phyloP scores from a whole-genome alignment of 2,113 vertebrate species.

The Strigops habroptila region DNA sequence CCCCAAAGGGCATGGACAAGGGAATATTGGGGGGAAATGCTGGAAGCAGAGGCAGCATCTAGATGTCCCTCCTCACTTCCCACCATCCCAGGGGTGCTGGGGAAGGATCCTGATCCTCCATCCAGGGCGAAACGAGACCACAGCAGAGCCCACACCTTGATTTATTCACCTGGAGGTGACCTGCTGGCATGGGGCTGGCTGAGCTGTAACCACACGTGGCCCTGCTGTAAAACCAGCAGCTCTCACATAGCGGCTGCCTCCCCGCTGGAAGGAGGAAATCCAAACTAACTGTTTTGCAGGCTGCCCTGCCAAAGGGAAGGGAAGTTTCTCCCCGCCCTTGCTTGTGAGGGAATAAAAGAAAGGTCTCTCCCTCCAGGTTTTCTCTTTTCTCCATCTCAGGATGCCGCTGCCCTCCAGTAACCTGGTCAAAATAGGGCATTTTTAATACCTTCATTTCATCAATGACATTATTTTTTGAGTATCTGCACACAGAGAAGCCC shows the following conservation, averaged over 20 bases:
- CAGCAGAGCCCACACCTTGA: background rate
- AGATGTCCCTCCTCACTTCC: fast-evolving
- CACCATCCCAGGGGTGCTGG: fast-evolving
- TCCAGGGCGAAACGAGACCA: fast-evolving
- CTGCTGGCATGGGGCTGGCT: background rate
- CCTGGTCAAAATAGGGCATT: background rate
- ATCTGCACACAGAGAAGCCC: background rate
- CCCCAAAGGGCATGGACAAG: background rate
- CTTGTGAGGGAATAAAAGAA: background rate
- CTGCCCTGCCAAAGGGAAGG: background rate
- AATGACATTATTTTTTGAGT: background rate
- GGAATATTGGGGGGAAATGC: fast-evolving
- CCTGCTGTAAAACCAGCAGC: background rate
- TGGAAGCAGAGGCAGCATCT: background rate
- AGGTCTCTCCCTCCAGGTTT: fast-evolving
- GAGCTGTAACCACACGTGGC: background rate
- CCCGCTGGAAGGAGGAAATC: background rate
- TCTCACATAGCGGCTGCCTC: background rate
- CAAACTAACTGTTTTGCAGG: background rate
- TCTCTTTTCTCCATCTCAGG: background rate
- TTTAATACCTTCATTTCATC: background rate
- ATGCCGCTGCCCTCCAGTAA: background rate
- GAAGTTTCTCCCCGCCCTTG: background rate
- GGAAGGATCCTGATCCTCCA: background rate
- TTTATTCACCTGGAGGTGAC: background rate